Conservation (phyloP, 2,888 invertebrate genomes). For the Ganaspis brasiliensis region DNA sequence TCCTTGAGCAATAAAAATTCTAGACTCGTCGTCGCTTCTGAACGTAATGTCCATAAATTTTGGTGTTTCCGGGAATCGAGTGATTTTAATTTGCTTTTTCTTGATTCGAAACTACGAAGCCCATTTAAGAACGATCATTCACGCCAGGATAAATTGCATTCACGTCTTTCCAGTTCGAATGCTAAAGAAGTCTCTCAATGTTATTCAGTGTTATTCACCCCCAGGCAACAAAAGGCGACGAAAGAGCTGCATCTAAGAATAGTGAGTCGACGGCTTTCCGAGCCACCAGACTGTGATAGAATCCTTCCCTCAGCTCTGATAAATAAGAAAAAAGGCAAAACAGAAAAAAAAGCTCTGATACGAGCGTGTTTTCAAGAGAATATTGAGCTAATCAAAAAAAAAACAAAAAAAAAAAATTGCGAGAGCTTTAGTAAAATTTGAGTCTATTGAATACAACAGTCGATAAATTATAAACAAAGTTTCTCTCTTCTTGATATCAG, state of each 20-base stretch:
- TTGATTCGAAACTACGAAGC: constrained; percentile 17
- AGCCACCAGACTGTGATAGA: constrained; percentile 42
- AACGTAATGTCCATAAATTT: no score
- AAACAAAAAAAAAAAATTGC: neutral
- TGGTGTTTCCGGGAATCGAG: no score
- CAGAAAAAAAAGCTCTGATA: constrained; percentile 3
- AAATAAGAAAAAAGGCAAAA: constrained; percentile 24
- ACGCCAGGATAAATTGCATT: constrained; percentile 37
- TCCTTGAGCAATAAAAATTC: no score
- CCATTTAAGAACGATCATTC: constrained; percentile 23
- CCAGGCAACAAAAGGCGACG: constrained; percentile 42
- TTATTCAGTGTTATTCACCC: constrained; percentile 44
- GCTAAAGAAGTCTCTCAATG: constrained; percentile 36
- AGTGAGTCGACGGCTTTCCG: constrained; percentile 37
- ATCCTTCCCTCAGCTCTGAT: constrained; percentile 31
- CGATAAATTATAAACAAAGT: neutral
- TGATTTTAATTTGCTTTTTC: constrained; percentile 18
- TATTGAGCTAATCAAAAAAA: constrained; percentile 1
- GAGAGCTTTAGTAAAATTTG: neutral
- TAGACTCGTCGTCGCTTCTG: no score
- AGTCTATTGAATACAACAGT: neutral
- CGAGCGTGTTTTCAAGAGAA: neutral
- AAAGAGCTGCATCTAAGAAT: constrained; percentile 42
- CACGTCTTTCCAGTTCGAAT: constrained; percentile 32
- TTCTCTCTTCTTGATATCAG: no score